Base-by-base conservation (phyloP, 1,140 invertebrate genomes). In the Pseudomyrmex flavicornis region DNA sequence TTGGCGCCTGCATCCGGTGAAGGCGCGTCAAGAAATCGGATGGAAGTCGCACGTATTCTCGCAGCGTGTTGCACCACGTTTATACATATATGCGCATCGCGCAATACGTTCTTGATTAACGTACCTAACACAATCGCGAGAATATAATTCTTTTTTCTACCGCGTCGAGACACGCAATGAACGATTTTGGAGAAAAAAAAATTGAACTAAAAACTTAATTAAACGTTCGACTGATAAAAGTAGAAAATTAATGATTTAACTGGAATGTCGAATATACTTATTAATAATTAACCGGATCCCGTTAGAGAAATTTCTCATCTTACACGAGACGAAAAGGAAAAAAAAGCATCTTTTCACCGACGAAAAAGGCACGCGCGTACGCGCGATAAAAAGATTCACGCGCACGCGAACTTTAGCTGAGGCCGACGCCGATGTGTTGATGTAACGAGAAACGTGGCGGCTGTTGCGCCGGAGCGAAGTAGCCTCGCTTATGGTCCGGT, bases 401-500 rank as follows among this genome's bases (percentile, higher is more conserved):
- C 75, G 63, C 35, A 35, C 50, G 63, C 50, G 22, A 77, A 75
- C 59, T 88, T 88, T 88, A 86, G 70, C 83, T 69, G 85, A 17
- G 17, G 88, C 91, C 91, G 91, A 88, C 92, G 93, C 89, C 92
- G 92, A 92, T 93, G 93, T 93, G 91, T 92, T 92, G 91, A 93
- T 93, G 93, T 93, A 93, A 93, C 90, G 91, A 94, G 93, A 93
- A 93, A 93, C 91, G 90, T 89, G 89, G 90, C 85, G 85, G 87
- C 88, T 88, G 85, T 91, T 86, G 87, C 90, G 89, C 88, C 85
- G 89, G 90, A 92, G 91, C 92, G 92, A 93, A 93, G 93, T 93
- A 93, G 92, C 93, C 91, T 94, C 91, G 91, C 93, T 93, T 93
- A 94, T 93, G 93, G 93, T 93, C 91, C 92, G 93, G 80, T 94